Percentiles rank a stretch among this genome's conserved stretches.
Conservation (phyloP, 2,888 invertebrate species). For the Trichopoda pennipes region DNA sequence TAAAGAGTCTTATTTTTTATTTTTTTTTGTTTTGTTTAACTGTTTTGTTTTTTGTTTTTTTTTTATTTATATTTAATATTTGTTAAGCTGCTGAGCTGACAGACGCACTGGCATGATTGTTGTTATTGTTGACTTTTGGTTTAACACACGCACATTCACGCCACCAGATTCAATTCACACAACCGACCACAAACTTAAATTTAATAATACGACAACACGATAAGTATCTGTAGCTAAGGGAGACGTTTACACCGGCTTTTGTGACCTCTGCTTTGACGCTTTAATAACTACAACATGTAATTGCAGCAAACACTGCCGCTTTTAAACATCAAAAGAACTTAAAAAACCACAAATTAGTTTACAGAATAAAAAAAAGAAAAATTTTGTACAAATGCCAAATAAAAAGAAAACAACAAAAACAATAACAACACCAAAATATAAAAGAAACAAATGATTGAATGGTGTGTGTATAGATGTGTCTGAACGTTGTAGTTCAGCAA, state of each 20-base stretch:
- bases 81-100: slow-evolving; percentile 45
- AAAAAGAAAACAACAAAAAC: not conserved
- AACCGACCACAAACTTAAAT: slow-evolving; percentile 6
- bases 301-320: slow-evolving; percentile 23
- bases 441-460: slow-evolving; percentile 33
- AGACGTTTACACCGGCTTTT: slow-evolving; percentile 64
- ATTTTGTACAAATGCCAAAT: slow-evolving; percentile 63
- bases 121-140: slow-evolving; percentile 56
- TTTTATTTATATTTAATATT: slow-evolving; percentile 16
- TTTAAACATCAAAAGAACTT: slow-evolving; percentile 36
- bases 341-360: slow-evolving; percentile 60
- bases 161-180: slow-evolving; percentile 6
- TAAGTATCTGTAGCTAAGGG: slow-evolving; percentile 34
- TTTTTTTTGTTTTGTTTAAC: slow-evolving; percentile 17
- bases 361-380: slow-evolving; percentile 63
- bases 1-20: slow-evolving; percentile 9
- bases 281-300: not conserved
- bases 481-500: slow-evolving; percentile 20
- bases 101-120: slow-evolving; percentile 44
- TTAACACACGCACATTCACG: slow-evolving; percentile 46
- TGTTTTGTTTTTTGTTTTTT: no score
- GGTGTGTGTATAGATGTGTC: slow-evolving; percentile 31
- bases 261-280: slow-evolving; percentile 47
- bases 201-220: slow-evolving; percentile 32
- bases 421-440: not conserved